phyloP scores from a whole-genome alignment of 1,140 invertebrate species.

The Drosophila persimilis region DNA sequence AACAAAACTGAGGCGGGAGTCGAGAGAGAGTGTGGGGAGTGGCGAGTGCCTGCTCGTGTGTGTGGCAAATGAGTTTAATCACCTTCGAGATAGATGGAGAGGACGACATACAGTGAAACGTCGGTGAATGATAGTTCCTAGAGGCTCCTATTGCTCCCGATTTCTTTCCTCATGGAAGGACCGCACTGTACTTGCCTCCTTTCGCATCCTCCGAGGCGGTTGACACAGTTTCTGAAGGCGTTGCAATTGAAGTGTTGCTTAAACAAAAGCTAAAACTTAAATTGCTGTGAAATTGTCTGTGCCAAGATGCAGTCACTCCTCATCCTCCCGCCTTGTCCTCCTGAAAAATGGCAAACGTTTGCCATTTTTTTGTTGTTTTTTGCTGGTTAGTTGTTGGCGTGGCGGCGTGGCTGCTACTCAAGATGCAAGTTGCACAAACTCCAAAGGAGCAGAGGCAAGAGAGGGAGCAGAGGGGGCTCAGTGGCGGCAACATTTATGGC shows the following conservation, averaged over 20 bases:
- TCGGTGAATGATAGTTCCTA: no score
- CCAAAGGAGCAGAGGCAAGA: slow-evolving; percentile 4
- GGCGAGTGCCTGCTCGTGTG: slow-evolving; percentile 13
- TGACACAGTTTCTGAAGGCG: slow-evolving; percentile 73
- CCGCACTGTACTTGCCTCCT: slow-evolving; percentile 43
- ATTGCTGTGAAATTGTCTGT: slow-evolving; percentile 75
- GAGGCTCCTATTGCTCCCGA: no score
- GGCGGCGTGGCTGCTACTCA: slow-evolving; percentile 7
- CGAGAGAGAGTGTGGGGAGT: background rate
- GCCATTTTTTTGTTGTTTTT: slow-evolving; percentile 39
- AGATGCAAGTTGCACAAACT: slow-evolving; percentile 36
- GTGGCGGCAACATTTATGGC: slow-evolving; percentile 72
- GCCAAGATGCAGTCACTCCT: slow-evolving; percentile 10
- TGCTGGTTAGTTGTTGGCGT: slow-evolving; percentile 25
- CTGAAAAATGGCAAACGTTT: slow-evolving; percentile 61
- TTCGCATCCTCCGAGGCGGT: slow-evolving; percentile 46
- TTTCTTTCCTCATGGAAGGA: no score
- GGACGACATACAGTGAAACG: background rate
- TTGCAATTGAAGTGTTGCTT: slow-evolving; percentile 80
- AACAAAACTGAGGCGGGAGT: slow-evolving; percentile 33
- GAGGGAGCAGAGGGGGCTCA: background rate
- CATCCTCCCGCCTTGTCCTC: background rate
- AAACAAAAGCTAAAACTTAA: slow-evolving; percentile 80
- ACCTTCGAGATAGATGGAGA: slow-evolving; percentile 53
- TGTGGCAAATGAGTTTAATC: slow-evolving; percentile 76